Percentiles rank a stretch among this genome's conserved stretches.
Conservation (phyloP, 2,797 vertebrate genomes). For the Clarias pachynema region DNA sequence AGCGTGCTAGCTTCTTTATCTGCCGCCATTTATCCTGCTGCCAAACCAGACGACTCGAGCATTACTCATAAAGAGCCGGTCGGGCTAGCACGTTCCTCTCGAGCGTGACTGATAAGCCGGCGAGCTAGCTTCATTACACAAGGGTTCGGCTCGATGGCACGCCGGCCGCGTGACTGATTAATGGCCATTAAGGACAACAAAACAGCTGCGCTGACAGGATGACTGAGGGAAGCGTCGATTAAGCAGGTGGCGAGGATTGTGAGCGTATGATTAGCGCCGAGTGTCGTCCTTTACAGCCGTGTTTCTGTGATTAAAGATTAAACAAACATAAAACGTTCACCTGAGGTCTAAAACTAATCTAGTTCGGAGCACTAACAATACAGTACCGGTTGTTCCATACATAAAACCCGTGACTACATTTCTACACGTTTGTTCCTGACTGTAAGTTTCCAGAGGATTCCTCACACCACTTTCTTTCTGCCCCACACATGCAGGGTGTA, state of each 20-base stretch:
- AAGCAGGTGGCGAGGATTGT: constrained; percentile 25
- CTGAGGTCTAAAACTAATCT: background rate
- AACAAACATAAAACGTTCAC: background rate
- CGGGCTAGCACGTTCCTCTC: constrained; percentile 60
- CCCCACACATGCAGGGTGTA: background rate
- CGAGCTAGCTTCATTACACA: constrained; percentile 45
- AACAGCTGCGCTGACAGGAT: background rate
- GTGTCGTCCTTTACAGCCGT: background rate
- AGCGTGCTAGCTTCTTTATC: constrained; percentile 68
- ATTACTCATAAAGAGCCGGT: constrained; percentile 73
- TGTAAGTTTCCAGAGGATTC: background rate
- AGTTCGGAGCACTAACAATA: background rate
- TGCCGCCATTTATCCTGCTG: constrained; percentile 77
- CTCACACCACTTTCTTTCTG: background rate
- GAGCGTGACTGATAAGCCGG: constrained; percentile 49
- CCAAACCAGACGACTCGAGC: constrained; percentile 68
- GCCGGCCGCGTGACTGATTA: constrained; percentile 48
- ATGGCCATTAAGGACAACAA: constrained; percentile 35
- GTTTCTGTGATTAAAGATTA: background rate
- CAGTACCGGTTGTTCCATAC: background rate
- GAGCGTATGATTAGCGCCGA: constrained; percentile 1
- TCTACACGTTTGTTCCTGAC: background rate
- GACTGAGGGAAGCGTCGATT: constrained; percentile 11
- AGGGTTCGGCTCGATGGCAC: constrained; percentile 44
- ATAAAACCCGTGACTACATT: background rate